Conservation (phyloP, 2,797 vertebrate genomes). For the Triplophysa yarkandensis region DNA sequence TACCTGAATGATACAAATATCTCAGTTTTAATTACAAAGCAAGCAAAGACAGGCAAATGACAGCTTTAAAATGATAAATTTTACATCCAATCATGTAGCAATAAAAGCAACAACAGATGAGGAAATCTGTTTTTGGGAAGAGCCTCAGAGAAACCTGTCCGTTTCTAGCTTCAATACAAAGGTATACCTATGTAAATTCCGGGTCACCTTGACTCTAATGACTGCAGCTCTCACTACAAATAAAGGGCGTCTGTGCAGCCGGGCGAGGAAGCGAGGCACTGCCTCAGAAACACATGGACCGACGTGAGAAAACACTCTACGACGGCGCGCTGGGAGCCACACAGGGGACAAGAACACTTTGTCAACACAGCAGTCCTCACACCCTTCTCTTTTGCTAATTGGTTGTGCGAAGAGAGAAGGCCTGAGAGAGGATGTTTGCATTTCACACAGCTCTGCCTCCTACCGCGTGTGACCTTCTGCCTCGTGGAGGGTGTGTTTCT, state of each 20-base stretch:
- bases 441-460: slow-evolving; percentile 46
- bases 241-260: slow-evolving; percentile 21
- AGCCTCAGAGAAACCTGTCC: not conserved
- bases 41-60: not conserved
- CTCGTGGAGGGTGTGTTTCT: slow-evolving; percentile 29
- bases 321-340: not conserved
- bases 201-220: slow-evolving; percentile 42
- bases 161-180: slow-evolving; percentile 6
- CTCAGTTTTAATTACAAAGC: slow-evolving; percentile 19
- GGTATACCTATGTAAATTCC: slow-evolving; percentile 29
- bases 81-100: not conserved
- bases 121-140: not conserved
- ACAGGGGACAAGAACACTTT: slow-evolving; percentile 28
- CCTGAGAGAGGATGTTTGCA: slow-evolving; percentile 12
- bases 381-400: slow-evolving; percentile 50
- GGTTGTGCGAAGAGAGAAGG: slow-evolving; percentile 26
- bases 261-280: slow-evolving; percentile 9
- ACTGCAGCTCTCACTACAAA: slow-evolving; percentile 34
- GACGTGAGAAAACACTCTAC: slow-evolving; percentile 1
- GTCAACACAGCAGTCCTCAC: slow-evolving; percentile 44
- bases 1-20: slow-evolving; percentile 1
- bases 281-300: slow-evolving; percentile 29
- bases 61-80: not conserved
- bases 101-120: not conserved
- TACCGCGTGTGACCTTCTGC: slow-evolving; percentile 49